Evolutionary conservation across 2,888 invertebrate species (phyloP), one percentile per base, ranked within the genome.

Genomic region (Agonum fuliginosum): DNA sequence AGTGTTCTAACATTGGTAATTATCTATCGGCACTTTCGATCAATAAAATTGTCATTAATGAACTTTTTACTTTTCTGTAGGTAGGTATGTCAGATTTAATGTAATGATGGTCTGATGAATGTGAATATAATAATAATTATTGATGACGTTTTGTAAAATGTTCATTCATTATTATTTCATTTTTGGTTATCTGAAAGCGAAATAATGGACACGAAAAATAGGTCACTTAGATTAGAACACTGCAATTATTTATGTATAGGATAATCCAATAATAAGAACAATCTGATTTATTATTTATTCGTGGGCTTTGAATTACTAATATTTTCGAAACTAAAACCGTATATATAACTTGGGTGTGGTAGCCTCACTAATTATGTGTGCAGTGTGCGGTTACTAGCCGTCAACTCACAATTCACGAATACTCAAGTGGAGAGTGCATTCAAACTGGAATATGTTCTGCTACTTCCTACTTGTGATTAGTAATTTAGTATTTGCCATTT

Each of bases 41-140:
- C 54, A 54, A 54, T 54, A 54, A 54, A 54, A 24, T 24, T 22
- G 24, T 54, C 54, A 54, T 54, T 54, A 54, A 54, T 54, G 54
- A 54, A 54, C 24, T 54, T 54, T 54, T 12, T 22, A 54, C 24
- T 54, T 54, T 54, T 24, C 24, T 12, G 10, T 37, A 37, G 24
- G 10, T 37, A 37, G 24, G 54, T 10, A 54, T 37, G 37, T 37
- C 0, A 37, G 37, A 37, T 54, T 48, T 19, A 48, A 5, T 54
- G 12, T 54, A 54, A 54, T 54, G 54, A 12, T 22, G 24, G n/a
- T 6, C 24, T 24, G 22, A 54, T 54, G 54, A 20, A 37, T 20
- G 19, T 17, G 48, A 48, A 48, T 48, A 48, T 24, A 54, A 54
- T 54, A 54, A 54, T 54, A 54, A 54, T 54, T n/a, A n/a, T n/a